Conservation (phyloP, 30 jellyfish, hydroid and myxozoan genomes). For the Phacellophora camtschatica region DNA sequence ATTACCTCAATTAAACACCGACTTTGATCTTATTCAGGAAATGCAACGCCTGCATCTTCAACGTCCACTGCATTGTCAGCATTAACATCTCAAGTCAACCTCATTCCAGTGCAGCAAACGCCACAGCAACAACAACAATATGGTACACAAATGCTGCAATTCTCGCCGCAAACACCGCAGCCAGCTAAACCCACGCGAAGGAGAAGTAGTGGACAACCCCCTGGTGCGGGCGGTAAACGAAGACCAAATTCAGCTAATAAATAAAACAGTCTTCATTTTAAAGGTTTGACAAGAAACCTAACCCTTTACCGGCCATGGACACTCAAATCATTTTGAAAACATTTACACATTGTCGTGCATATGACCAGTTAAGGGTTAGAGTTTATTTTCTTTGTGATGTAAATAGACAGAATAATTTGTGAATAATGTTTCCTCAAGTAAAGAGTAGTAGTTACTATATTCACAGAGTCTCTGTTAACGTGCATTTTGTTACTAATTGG, state of each 20-base stretch:
- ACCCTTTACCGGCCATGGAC: no score
- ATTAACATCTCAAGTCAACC: slow-evolving; percentile 95
- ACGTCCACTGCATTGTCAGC: slow-evolving; percentile 94
- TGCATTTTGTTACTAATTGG: no score
- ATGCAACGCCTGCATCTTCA: slow-evolving; percentile 43
- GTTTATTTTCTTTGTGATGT: no score
- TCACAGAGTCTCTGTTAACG: no score
- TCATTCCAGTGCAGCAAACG: slow-evolving; percentile 88
- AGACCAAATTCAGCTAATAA: slow-evolving; percentile 73
- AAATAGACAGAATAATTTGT: no score
- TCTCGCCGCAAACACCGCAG: slow-evolving; percentile 84
- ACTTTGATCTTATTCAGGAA: neutral
- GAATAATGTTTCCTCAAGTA: no score
- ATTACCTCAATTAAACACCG: no score
- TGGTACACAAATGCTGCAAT: slow-evolving; percentile 80
- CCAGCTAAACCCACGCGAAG: slow-evolving; percentile 83
- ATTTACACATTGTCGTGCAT: no score
- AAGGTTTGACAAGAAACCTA: neutral
- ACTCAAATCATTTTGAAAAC: no score
- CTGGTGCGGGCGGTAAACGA: slow-evolving; percentile 81
- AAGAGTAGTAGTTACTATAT: no score
- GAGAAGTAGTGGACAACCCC: slow-evolving; percentile 78
- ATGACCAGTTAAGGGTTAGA: no score
- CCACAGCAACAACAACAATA: slow-evolving; percentile 70
- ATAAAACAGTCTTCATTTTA: neutral